Base-by-base conservation (phyloP, 2,888 invertebrate species). In the Pandemis cinnamomeana region DNA sequence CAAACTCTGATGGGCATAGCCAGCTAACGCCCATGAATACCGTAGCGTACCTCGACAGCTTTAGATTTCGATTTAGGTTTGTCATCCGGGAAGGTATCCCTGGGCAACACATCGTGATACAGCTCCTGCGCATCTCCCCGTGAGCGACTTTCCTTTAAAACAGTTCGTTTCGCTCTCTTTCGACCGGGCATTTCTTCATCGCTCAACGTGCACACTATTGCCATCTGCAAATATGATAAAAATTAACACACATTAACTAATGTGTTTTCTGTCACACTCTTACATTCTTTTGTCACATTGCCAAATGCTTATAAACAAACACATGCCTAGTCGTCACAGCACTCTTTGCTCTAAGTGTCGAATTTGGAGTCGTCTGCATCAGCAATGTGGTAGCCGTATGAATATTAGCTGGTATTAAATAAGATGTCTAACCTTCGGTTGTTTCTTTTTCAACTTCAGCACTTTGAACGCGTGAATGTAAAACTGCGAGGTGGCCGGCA, bases 401-500 rank as follows among this genome's bases (percentile, higher is more conserved):
- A 55, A 55, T 55, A 55, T 15, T 15, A 20, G 15, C 8, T 7
- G 13, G 1, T 36, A 36, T 36, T 36, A 36, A 68, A n/a, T 20
- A 46, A 27, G 6, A 42, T 7, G 36, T 10, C 13, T 51, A 83
- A 92, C 93, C 91, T 91, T 92, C 0, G 82, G 83, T 75, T 88
- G 82, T 71, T 79, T 89, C 78, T 93, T 92, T 81, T 94, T 94
- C 62, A 95, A 87, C 80, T 94, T 95, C 67, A 95, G 86, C 0
- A 95, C 95, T 81, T 95, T 95, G 71, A 96, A 91, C 3, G 95
- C 96, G 80, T 96, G 96, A 7, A 96, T 87, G 76, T 89, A 90
- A 80, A 95, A 95, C 71, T 89, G 95, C 77, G 86, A 91, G 46
- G 87, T 95, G 76, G 80, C 82, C 71, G 87, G 94, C 79, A 88